Base-by-base conservation (phyloP, 2,113 vertebrate genomes). In the Danionella cerebrum region DNA sequence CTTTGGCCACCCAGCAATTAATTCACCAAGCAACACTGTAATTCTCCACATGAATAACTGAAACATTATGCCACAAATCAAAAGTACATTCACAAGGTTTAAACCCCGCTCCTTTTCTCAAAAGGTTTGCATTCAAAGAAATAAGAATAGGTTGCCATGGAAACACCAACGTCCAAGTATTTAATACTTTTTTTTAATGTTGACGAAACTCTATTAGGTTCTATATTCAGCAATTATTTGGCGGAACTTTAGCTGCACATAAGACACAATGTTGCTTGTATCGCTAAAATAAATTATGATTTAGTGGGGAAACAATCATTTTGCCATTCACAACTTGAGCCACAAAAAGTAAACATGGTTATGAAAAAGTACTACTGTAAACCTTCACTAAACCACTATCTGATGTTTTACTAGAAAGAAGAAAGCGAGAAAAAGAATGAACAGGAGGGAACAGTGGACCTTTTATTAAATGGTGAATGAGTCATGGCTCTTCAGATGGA, bases 1-100 rank as follows among this genome's bases (percentile, higher is more conserved):
- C 44, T 44, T 42, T 44, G 39, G 13, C 38, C 39, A 72, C 36
- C 38, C 51, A 39, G 33, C 45, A 76, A 65, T 71, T 77, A 79
- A 76, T 53, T 63, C 57, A 74, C 60, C 60, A 74, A 78, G 80
- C 77, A 73, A 71, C 21, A 63, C 73, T 78, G 74, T 73, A 65
- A 59, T 55, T 69, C 54, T 60, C 54, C 39, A 38, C 54, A 51
- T 51, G 44, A 21, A 18, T 59, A 2, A 8, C 16, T 38, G 42
- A 27, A 6, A 22, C 22, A 57, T 58, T 41, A 35, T 47, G 33
- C 35, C 22, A n/a, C 33, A 53, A 53, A 53, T 53, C 16, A 25
- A 33, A 53, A 33, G 51, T 13, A 25, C 16, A 29, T 22, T 69
- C 22, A 39, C 55, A 39, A 59, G 33, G 55, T 45, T 57, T 12